Evolutionary conservation across 1,140 invertebrate species (phyloP).

Genomic region (Saccostrea glomerata): DNA sequence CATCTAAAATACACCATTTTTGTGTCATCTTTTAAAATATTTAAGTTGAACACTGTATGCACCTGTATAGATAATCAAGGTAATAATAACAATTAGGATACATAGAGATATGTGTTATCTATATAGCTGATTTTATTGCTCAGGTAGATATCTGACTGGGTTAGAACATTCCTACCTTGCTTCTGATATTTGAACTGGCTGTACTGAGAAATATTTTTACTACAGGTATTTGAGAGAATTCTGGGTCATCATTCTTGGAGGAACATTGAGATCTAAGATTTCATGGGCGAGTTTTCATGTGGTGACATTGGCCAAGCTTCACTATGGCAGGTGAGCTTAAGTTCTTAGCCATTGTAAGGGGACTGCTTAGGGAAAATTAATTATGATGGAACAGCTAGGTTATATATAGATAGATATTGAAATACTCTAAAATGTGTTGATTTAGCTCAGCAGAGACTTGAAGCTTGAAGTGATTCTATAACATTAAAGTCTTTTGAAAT

Average conservation of each 20-base stretch:
- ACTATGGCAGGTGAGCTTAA: background rate
- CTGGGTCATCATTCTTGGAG: background rate
- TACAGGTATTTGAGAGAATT: background rate
- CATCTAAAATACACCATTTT: background rate
- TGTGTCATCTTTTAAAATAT: too few relatives aligned
- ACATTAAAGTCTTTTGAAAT: too few relatives aligned
- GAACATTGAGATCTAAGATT: background rate
- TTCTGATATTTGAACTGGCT: background rate
- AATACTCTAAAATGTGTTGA: too few relatives aligned
- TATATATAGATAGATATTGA: too few relatives aligned
- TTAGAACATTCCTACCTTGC: background rate
- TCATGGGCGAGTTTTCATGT: background rate
- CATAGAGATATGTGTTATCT: background rate
- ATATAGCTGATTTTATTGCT: background rate
- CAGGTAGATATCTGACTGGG: background rate
- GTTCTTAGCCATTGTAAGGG: too few relatives aligned
- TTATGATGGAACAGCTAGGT: too few relatives aligned
- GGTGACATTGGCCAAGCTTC: background rate
- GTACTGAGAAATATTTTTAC: background rate
- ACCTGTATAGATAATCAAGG: background rate
- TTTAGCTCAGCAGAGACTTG: too few relatives aligned
- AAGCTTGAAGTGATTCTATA: too few relatives aligned
- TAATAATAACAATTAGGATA: background rate
- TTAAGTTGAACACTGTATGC: background rate
- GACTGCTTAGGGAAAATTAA: too few relatives aligned